Conservation (phyloP, 35 echinoderm and acorn worm species). For the Amphiura filiformis region DNA sequence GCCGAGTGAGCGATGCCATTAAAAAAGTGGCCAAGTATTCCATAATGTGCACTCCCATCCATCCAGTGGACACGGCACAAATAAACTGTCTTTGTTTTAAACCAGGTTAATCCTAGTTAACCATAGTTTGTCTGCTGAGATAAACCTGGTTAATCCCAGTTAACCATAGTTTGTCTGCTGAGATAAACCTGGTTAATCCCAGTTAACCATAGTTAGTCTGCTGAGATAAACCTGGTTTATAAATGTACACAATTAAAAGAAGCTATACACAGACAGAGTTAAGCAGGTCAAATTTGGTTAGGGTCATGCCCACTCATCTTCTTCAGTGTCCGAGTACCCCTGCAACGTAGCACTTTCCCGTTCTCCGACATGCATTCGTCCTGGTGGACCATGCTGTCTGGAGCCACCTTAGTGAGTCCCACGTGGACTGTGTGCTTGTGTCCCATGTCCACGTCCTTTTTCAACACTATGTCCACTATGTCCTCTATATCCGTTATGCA, state of each 20-base stretch:
- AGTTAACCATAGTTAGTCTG: background rate
- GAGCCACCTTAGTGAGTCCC: slow-evolving; percentile 71
- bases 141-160: slow-evolving; percentile 12
- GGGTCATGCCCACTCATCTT: slow-evolving; percentile 81
- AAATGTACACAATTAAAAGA: background rate
- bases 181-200: slow-evolving; percentile 1
- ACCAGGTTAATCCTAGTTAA: slow-evolving; percentile 2
- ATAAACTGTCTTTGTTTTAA: background rate
- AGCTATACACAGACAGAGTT: background rate
- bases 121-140: background rate
- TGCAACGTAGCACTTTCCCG: slow-evolving; percentile 60
- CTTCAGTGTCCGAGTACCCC: slow-evolving; percentile 87
- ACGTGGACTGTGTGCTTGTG: slow-evolving; percentile 88
- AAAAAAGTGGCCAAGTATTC: background rate
- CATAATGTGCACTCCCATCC: slow-evolving; percentile 1
- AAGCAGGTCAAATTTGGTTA: background rate
- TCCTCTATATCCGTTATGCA: slow-evolving; percentile 88
- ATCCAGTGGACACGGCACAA: background rate
- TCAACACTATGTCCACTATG: slow-evolving; percentile 39
- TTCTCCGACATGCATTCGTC: slow-evolving; percentile 63
- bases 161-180: background rate
- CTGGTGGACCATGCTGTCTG: slow-evolving; percentile 62
- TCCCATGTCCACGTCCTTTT: slow-evolving; percentile 92
- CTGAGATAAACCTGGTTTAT: background rate
- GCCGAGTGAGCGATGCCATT: background rate